Base-by-base conservation (phyloP, 2,888 invertebrate species). In the Xestia c-nigrum region DNA sequence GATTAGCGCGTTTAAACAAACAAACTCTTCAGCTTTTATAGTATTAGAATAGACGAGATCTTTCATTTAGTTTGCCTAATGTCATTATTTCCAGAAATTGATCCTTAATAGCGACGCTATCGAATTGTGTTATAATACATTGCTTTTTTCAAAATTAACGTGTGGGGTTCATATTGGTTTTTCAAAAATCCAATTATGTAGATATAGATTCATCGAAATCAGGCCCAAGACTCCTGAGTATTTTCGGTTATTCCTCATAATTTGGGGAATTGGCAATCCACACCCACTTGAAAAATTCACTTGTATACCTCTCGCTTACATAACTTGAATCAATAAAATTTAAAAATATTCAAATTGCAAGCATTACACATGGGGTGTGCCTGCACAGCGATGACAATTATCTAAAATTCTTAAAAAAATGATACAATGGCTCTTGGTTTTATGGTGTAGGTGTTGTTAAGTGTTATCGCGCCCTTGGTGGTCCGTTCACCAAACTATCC, bases 311-410 rank as follows among this genome's bases (percentile, higher is more conserved):
- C 55, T 64, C 68, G 59, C 24, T 57, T 66, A 61, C 57, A 64
- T 64, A 38, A 74, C n/a, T 65, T 46, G 16, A 61, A 72, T 50
- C 64, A 68, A 52, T 70, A 12, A 57, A 63, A 47, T 85, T 59
- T 7, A 52, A 82, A 52, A 55, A 64, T 55, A 76, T 64, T 75
- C 50, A 65, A 19, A 72, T 70, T 73, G 79, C 82, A 78, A 81
- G 76, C 72, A 73, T 64, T 72, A 71, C 63, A 73, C 67, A 50
- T 73, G 70, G 50, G 71, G 65, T 67, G 80, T 80, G 81, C 87
- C 85, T 87, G 85, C 85, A 85, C 81, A 87, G 85, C 85, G 85
- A 85, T 72, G 67, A 80, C 68, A 74, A 71, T 61, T 75, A 81
- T 61, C 52, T 73, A 67, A 82, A 64, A 76, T 74, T 63, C 55